These are phyloP conservation scores for Rhizomys pruinosus DNA, from an alignment of 2,113 vertebrate genomes.

Conservation along the genomic window DNA sequence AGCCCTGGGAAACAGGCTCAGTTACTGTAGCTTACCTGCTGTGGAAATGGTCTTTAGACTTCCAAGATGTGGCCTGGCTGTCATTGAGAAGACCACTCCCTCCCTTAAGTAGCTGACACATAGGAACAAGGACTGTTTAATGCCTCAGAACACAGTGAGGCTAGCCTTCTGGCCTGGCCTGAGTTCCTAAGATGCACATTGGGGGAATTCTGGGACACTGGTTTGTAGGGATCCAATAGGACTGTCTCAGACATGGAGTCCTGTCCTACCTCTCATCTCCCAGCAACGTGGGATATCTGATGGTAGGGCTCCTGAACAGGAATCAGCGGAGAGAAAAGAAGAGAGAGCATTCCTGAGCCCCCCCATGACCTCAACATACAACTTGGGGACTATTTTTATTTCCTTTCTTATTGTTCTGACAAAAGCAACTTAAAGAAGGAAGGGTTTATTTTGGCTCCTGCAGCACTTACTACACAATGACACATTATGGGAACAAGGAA, in stretches of 20 bases:
- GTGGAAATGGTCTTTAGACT: not conserved
- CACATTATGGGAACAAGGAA: too few species aligned
- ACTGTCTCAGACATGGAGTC: slow-evolving; percentile 72
- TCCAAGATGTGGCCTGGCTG: not conserved
- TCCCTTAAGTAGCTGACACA: not conserved
- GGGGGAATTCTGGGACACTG: slow-evolving; percentile 83
- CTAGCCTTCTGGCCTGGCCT: slow-evolving; percentile 75
- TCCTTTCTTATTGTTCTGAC: too few species aligned
- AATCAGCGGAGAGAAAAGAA: slow-evolving; percentile 16
- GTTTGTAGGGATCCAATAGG: slow-evolving; percentile 79
- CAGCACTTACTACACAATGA: too few species aligned
- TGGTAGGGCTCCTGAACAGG: slow-evolving; percentile 5
- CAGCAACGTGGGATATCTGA: slow-evolving; percentile 65
- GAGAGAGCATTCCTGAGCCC: not conserved
- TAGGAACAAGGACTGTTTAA: slow-evolving; percentile 72
- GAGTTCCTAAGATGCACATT: slow-evolving; percentile 82
- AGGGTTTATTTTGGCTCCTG: too few species aligned
- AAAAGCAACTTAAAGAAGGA: too few species aligned
- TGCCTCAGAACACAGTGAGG: slow-evolving; percentile 73
- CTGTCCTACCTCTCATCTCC: slow-evolving; percentile 1
- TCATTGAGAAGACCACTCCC: not conserved
- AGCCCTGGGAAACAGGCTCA: not conserved
- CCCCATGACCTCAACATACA: not conserved
- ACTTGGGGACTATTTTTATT: not conserved
- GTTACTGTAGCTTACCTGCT: not conserved